Conservation (phyloP, 2,888 invertebrate genomes). For the Caenorhabditis angaria region DNA sequence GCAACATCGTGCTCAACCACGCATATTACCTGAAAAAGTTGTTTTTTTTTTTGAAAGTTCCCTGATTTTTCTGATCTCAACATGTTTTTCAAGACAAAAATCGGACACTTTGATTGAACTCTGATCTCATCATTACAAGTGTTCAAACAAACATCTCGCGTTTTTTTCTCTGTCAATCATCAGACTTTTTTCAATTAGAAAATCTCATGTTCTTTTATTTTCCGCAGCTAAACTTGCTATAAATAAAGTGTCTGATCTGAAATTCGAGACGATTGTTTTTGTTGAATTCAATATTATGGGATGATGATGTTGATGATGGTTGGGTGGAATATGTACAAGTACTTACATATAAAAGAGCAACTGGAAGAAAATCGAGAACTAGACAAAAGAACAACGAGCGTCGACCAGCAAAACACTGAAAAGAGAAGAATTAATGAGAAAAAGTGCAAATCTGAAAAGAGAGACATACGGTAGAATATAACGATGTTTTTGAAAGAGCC, state of each 20-base stretch:
- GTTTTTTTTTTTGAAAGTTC: neutral
- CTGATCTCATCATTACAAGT: neutral
- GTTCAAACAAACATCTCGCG: neutral
- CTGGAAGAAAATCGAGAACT: slow-evolving; percentile 54
- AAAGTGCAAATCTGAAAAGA: neutral
- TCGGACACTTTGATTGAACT: neutral
- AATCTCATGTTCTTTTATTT: neutral
- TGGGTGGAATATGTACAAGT: neutral
- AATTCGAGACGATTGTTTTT: slow-evolving; percentile 8
- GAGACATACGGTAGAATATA: slow-evolving; percentile 45
- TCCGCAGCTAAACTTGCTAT: neutral
- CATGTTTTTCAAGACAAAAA: neutral
- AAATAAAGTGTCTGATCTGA: neutral
- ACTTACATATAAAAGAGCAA: slow-evolving; percentile 55
- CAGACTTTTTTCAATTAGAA: neutral
- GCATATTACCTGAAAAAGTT: slow-evolving; percentile 44
- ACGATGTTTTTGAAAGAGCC: slow-evolving; percentile 50
- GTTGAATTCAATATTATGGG: neutral
- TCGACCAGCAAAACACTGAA: slow-evolving; percentile 54
- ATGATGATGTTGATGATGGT: too few species aligned
- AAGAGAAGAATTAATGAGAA: slow-evolving; percentile 12
- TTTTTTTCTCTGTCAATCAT: neutral
- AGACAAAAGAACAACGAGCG: slow-evolving; percentile 57
- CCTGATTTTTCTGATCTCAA: neutral
- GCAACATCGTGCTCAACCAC: slow-evolving; percentile 55